A percentile compares a stretch with the other conserved stretches of the same genome.
phyloP scores from a whole-genome alignment of 1,140 invertebrate genomes.

The Procambarus clarkii region DNA sequence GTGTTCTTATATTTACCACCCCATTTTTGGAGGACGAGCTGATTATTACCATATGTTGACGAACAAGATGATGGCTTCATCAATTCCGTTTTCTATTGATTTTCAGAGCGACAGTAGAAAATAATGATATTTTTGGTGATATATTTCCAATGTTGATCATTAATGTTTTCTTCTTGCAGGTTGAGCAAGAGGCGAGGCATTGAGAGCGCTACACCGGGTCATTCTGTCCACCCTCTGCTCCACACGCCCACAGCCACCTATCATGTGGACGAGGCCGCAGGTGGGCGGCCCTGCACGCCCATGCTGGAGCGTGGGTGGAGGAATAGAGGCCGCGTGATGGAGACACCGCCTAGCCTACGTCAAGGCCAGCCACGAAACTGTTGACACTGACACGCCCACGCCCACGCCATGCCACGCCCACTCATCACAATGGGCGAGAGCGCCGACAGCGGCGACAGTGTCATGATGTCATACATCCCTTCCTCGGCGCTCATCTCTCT shows the following conservation, averaged over 20 bases:
- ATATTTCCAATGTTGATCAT: not conserved
- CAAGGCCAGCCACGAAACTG: conserved; percentile 55
- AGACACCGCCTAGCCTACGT: conserved; percentile 59
- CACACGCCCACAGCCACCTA: not conserved
- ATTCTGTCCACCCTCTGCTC: not conserved
- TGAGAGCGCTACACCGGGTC: not conserved
- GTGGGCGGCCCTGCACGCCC: not conserved
- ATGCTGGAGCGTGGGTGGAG: conserved; percentile 24
- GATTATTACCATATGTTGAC: no score
- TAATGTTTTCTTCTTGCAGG: not conserved
- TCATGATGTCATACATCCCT: conserved; percentile 58
- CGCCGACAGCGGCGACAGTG: conserved; percentile 67
- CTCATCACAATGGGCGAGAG: conserved; percentile 69
- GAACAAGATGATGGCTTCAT: no score
- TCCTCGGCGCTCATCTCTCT: conserved; percentile 61
- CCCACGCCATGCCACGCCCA: conserved; percentile 61
- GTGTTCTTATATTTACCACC: no score
- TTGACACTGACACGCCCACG: conserved; percentile 60
- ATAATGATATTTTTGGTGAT: no score
- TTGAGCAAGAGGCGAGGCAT: not conserved
- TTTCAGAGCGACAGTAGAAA: no score
- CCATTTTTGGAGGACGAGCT: no score
- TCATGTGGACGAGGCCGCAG: not conserved
- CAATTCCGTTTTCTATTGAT: no score
- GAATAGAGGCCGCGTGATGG: conserved; percentile 18